Conservation (phyloP, 1,140 invertebrate genomes). For the Argopecten irradians region DNA sequence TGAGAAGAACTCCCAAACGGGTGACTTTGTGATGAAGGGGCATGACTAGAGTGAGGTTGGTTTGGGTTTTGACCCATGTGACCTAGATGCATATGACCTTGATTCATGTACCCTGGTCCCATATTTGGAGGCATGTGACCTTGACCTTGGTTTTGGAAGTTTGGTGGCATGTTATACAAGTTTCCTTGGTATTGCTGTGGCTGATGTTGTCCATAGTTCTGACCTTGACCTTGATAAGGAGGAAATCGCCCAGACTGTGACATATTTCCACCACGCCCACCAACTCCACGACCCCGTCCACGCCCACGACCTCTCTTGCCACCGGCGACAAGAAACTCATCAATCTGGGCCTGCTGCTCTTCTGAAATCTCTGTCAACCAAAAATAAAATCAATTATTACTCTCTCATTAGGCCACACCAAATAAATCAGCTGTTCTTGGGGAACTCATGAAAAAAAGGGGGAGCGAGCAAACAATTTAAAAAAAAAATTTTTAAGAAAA, state of each 20-base stretch:
- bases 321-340: not conserved
- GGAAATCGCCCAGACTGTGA: not conserved
- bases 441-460: too few species aligned
- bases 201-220: not conserved
- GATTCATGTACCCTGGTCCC: not conserved
- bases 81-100: not conserved
- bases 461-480: too few species aligned
- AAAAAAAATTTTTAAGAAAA: too few species aligned
- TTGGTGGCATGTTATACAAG: not conserved
- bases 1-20: not conserved
- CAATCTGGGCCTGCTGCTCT: conserved; percentile 13
- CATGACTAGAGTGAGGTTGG: not conserved
- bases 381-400: not conserved
- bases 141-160: not conserved
- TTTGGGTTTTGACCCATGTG: not conserved
- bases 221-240: not conserved
- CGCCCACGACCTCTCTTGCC: not conserved
- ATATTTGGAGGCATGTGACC: not conserved
- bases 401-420: too few species aligned
- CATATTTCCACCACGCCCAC: not conserved
- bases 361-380: not conserved
- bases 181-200: not conserved
- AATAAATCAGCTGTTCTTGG: too few species aligned
- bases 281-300: not conserved
- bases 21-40: not conserved